These are phyloP conservation scores for Polypedilum pembai DNA, from an alignment of 1,140 invertebrate genomes.

Conservation along the genomic window DNA sequence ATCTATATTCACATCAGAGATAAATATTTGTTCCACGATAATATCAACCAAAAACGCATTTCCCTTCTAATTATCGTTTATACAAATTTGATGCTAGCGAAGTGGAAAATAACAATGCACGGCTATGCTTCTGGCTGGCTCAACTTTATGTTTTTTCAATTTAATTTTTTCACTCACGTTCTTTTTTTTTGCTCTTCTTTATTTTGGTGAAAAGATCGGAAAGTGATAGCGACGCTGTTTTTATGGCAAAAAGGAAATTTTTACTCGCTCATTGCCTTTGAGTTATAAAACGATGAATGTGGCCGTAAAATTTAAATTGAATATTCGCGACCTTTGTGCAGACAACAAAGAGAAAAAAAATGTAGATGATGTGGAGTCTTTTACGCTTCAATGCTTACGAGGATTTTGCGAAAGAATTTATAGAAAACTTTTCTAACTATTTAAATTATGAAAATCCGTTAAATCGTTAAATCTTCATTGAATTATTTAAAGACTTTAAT, in stretches of 20 bases:
- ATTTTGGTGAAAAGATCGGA: background rate
- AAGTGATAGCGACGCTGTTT: background rate
- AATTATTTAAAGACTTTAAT: too few relatives aligned
- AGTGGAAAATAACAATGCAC: constrained; percentile 17
- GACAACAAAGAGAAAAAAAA: background rate
- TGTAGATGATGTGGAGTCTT: background rate
- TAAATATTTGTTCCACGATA: constrained; percentile 6
- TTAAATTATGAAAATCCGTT: too few relatives aligned
- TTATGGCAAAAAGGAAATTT: background rate
- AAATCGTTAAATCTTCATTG: too few relatives aligned
- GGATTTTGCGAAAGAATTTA: too few relatives aligned
- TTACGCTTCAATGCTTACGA: too few relatives aligned
- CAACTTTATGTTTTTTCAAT: background rate
- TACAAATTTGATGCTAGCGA: background rate
- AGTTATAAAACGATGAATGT: background rate
- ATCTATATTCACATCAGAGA: background rate
- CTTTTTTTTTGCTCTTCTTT: background rate
- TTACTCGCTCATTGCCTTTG: background rate
- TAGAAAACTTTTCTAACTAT: too few relatives aligned
- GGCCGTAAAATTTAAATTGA: constrained; percentile 12
- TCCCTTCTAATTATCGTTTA: constrained; percentile 5
- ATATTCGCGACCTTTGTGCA: background rate
- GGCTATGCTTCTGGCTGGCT: background rate
- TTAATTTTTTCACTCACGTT: background rate
- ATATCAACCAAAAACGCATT: constrained; percentile 3